Conservation (phyloP, 2,797 vertebrate species). For the Sebastes oblongus region DNA sequence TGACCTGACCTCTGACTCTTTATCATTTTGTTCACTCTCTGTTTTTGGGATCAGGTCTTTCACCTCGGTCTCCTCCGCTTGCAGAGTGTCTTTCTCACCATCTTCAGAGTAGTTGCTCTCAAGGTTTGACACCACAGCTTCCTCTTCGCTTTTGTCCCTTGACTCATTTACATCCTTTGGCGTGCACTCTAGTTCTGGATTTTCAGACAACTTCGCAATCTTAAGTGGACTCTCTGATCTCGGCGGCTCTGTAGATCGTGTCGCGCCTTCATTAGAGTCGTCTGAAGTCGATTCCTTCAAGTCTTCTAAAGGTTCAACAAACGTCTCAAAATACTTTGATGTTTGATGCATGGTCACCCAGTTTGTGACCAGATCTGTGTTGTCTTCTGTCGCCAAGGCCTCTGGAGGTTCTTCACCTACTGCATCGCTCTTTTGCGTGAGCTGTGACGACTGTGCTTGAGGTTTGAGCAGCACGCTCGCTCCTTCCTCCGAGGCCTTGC, state of each 20-base stretch:
- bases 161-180: slow-evolving; percentile 2
- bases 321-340: slow-evolving; percentile 80
- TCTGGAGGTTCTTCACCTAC: slow-evolving; percentile 37
- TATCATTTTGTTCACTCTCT: slow-evolving; percentile 24
- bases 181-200: not conserved
- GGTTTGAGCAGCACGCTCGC: slow-evolving; percentile 67
- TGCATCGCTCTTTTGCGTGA: not conserved
- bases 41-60: not conserved
- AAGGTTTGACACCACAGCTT: slow-evolving; percentile 26
- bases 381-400: slow-evolving; percentile 57
- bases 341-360: slow-evolving; percentile 80
- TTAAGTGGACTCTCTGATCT: slow-evolving; percentile 37
- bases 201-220: not conserved
- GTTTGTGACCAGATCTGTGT: slow-evolving; percentile 76
- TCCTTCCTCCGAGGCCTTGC: slow-evolving; percentile 70
- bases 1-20: not conserved
- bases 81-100: slow-evolving; percentile 21
- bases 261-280: not conserved
- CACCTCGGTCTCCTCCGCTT: slow-evolving; percentile 26
- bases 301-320: slow-evolving; percentile 80
- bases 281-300: slow-evolving; percentile 39
- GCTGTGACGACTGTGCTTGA: slow-evolving; percentile 30
- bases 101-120: slow-evolving; percentile 26
- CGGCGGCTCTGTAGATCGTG: not conserved
- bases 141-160: slow-evolving; percentile 8